Evolutionary conservation across 2,113 vertebrate genomes (phyloP).

Genomic region (Hucho hucho): DNA sequence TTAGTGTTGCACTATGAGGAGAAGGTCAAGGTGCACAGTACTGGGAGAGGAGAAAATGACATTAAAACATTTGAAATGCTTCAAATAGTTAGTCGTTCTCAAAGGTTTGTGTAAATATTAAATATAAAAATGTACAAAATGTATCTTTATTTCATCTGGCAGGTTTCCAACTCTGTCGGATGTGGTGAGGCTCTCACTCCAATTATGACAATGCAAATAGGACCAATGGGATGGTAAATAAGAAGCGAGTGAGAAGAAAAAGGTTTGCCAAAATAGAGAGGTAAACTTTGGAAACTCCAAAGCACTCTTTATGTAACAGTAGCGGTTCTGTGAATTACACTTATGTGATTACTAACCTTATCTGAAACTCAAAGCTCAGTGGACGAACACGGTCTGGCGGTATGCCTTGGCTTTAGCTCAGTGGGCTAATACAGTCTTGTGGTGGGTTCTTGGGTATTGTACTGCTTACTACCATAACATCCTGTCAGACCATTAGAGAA

Average conservation of each 20-base stretch:
- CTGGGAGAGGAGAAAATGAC: background rate
- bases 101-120: background rate
- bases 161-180: slow-evolving; percentile 49
- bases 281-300: background rate
- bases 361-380: too few relatives aligned
- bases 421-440: too few relatives aligned
- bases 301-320: background rate
- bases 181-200: slow-evolving; percentile 43
- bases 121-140: too few relatives aligned
- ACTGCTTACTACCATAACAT: background rate
- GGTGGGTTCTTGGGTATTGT: background rate
- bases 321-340: too few relatives aligned
- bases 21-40: background rate
- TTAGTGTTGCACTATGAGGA: background rate
- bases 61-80: background rate
- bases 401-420: too few relatives aligned
- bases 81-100: background rate
- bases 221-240: slow-evolving; percentile 65
- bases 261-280: slow-evolving; percentile 43
- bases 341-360: too few relatives aligned
- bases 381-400: too few relatives aligned
- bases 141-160: slow-evolving; percentile 34
- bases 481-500: background rate
- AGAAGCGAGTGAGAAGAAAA: slow-evolving; percentile 57
- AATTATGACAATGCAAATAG: slow-evolving; percentile 74